Base-by-base conservation (phyloP, 1,140 invertebrate genomes). In the Nasonia longicornis region DNA sequence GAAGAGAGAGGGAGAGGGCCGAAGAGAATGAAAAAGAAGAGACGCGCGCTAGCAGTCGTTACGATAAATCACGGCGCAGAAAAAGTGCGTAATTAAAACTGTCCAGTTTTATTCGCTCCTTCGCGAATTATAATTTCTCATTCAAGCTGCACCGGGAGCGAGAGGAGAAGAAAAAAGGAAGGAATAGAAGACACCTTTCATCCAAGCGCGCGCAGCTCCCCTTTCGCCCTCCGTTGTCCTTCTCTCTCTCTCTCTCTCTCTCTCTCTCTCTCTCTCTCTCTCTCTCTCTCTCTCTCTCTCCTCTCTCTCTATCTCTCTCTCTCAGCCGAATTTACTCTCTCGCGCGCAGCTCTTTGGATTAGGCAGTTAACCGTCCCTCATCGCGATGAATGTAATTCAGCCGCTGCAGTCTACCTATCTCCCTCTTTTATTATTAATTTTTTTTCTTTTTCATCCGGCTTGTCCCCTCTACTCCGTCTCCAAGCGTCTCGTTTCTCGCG, bases 71-170 rank as follows among this genome's bases (percentile, higher is more conserved):
- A 58, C 20, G 20, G 16, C 52, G 20, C 20, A 58, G 52, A 58
- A 58, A 58, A 58, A 58, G 52, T 58, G 52, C 52, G 52, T 58
- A 58, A 58, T 58, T 58, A 58, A 58, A 58, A 58, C 52, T 58
- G 52, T 58, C 52, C 52, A 58, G 52, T 58, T 58, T 58, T 58
- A 58, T 58, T 58, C 52, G 52, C 52, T 58, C 52, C 52, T 58
- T 58, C 52, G 52, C 52, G 52, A 58, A 58, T 58, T 58, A 58
- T 58, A 58, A 58, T 58, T 58, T 58, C 52, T 58, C 16, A 58
- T 58, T 58, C 52, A 58, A 58, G 52, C 52, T 58, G 52, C 52
- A 58, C n/a, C 52, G 20, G 52, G 52, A 58, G 52, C 12, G 16
- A n/a, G 52, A 58, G 20, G 20, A 58, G 20, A 58, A 16, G 14